phyloP scores from a whole-genome alignment of 2,888 invertebrate species.

The Athripsodes cinereus region DNA sequence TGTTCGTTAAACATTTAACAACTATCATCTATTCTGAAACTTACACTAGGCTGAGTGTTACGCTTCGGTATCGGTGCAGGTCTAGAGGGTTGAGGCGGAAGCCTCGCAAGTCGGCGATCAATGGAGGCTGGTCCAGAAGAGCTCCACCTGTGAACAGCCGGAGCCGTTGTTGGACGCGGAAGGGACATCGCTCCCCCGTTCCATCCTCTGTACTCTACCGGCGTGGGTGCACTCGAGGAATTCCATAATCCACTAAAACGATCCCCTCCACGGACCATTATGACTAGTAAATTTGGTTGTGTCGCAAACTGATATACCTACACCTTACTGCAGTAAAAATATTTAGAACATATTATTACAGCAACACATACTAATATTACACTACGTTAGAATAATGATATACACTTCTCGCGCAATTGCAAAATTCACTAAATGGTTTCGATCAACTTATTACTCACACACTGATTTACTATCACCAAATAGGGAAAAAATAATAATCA shows the following conservation, averaged over 20 bases:
- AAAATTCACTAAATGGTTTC: too few species aligned
- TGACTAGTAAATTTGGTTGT: neutral
- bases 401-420: too few species aligned
- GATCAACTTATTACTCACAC: too few species aligned
- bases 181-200: conserved; percentile 33
- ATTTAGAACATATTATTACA: too few species aligned
- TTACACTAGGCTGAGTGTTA: conserved; percentile 41
- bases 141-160: conserved; percentile 41
- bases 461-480: too few species aligned
- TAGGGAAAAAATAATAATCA: neutral
- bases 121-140: conserved; percentile 48
- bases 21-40: too few species aligned
- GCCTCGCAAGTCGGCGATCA: conserved; percentile 44
- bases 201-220: conserved; percentile 28
- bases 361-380: too few species aligned
- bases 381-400: too few species aligned
- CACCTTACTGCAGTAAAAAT: too few species aligned
- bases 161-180: conserved; percentile 44
- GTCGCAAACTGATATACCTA: too few species aligned
- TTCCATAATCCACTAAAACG: conserved; percentile 20
- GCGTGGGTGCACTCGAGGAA: conserved; percentile 18
- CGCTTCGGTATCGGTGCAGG: conserved; percentile 30
- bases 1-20: too few species aligned
- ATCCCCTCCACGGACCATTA: conserved; percentile 10
- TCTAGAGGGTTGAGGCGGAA: conserved; percentile 27